phyloP scores from a whole-genome alignment of 2,113 vertebrate genomes.

The Arvicanthis niloticus region DNA sequence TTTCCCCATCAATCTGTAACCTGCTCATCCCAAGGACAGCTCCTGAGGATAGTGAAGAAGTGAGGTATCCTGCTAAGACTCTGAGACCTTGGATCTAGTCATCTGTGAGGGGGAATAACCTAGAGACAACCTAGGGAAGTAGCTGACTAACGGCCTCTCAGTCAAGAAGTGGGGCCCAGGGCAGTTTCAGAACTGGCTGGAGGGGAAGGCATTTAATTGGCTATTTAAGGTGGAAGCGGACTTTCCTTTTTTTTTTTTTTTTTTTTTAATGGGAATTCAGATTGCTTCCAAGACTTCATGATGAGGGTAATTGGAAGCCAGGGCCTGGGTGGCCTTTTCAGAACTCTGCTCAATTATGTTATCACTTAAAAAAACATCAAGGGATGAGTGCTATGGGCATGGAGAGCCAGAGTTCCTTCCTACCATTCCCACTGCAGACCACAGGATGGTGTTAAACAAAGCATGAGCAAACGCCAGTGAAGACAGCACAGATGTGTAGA shows the following conservation, averaged over 20 bases:
- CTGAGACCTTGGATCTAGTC: background rate
- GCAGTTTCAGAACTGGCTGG: constrained; percentile 1
- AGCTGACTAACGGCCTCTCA: background rate
- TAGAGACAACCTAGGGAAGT: background rate
- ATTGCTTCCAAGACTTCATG: background rate
- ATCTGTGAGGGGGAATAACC: background rate
- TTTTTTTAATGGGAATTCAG: constrained; percentile 38
- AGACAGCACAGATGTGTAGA: fast-evolving
- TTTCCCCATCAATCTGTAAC: background rate
- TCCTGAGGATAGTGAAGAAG: background rate
- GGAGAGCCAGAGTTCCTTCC: background rate
- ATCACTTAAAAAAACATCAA: constrained; percentile 47
- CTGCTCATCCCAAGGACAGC: background rate
- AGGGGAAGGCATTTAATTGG: constrained; percentile 29
- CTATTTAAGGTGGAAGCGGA: constrained; percentile 28
- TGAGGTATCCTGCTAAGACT: too few relatives aligned
- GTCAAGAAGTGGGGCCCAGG: background rate
- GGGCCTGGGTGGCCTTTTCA: background rate
- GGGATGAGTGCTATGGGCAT: background rate
- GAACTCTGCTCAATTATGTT: constrained; percentile 10
- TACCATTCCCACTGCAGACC: background rate
- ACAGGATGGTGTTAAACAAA: background rate
- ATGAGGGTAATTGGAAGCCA: constrained; percentile 43
- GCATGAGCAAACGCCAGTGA: background rate
- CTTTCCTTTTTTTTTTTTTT: background rate